Base-by-base conservation (phyloP, 2,888 invertebrate species). In the Ophonus ardosiacus region DNA sequence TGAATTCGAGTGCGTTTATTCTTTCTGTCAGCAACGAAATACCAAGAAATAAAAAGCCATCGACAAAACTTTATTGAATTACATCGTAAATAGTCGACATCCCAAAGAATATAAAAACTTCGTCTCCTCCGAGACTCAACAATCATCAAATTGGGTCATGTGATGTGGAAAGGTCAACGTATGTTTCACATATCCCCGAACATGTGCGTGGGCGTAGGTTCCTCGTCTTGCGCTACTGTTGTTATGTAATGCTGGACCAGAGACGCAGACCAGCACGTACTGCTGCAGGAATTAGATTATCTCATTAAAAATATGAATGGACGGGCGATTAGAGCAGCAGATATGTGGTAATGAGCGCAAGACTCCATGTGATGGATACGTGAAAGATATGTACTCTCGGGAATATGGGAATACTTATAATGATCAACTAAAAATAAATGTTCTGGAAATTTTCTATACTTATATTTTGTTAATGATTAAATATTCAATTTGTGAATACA, bases 231-330 rank as follows among this genome's bases (percentile, higher is more conserved):
- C 43, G 18, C 18, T 38, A 17, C 61, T 63, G 18, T 51, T 31
- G 57, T 82, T 82, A 71, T 82, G 68, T 82, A 82, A 82, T 68
- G 57, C 56, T 7, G 24, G 24, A 68, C 43, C 18, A n/a, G n/a
- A 24, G 24, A 24, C 17, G 24, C 13, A 63, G 24, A 24, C 24
- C 56, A 56, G 13, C 63, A 63, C 63, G 63, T 63, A 63, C 74
- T 61, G 83, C 18, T 57, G 43, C 57, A 74, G 83, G 76, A 83
- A 83, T 83, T 83, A 83, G 83, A 83, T 83, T 83, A 83, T 83
- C 83, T 83, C 76, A 76, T 83, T 83, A 83, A 83, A 83, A 83
- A 83, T 83, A 76, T 83, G 83, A 83, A 83, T 83, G 83, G 83
- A 83, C 61, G 59, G 7, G 40, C 51, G 83, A 83, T 83, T 76